Base-by-base conservation (phyloP, 2,888 invertebrate genomes). In the Drosophila algonquin region DNA sequence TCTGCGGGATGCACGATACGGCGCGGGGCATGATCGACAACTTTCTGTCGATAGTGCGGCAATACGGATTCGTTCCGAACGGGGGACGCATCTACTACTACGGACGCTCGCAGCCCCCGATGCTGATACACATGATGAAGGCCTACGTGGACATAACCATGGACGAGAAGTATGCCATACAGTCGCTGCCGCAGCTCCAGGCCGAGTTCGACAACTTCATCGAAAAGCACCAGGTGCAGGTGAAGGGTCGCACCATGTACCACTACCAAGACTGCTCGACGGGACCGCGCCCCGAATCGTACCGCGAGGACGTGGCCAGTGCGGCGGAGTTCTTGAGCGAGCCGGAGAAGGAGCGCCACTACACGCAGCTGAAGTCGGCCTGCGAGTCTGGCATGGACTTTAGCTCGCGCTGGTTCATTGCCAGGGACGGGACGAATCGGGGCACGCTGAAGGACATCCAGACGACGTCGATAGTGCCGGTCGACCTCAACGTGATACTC, bases 331-430 rank as follows among this genome's bases (percentile, higher is more conserved):
- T 95, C 62, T 91, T 93, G 40, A 93, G 93, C 0, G 84, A 91
- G 0, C 93, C 93, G 3, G 94, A 94, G 63, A 94, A 94, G 73
- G 94, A 95, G 75, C 93, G 93, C 24, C 93, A 96, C 76, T 98
- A 96, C 90, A 94, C 96, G 0, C 96, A 98, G 89, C 86, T 98
- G 32, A 97, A 97, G 87, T 95, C 98, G 0, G 98, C 96, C 0
- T 98, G 98, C 0, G 98, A 98, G 91, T 97, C 97, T 0, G 98
- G 98, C 1, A 98, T 98, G 98, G 98, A 98, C 90, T 99, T 98
- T 92, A 97, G 97, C 0, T 95, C 96, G 1, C 93, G 98, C 52
- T 98, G 98, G 98, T 96, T 97, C 90, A 94, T 96, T 59, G 87
- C 91, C 18, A 92, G 94, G 0, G 94, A 94, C 62, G 95, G 94